Base-by-base conservation (phyloP, 2,113 vertebrate genomes). In the Phylloscopus trochilus region DNA sequence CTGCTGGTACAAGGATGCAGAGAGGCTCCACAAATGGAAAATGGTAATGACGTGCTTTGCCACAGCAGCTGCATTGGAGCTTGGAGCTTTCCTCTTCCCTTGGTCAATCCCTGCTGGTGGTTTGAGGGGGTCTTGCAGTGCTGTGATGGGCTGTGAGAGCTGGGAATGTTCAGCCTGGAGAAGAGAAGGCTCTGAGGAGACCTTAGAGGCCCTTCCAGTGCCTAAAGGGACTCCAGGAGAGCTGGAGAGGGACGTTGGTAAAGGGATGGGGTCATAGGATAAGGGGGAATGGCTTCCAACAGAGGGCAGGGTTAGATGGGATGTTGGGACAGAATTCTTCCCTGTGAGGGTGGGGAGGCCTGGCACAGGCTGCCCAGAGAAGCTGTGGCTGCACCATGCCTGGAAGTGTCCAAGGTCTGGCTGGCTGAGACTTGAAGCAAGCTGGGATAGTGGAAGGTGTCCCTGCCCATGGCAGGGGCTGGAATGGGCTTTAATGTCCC, bases 1-100 rank as follows among this genome's bases (percentile, higher is more conserved):
- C 92, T 98, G 98, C 28, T 99, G 99, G 99, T 98, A 98, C 49
- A 95, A 97, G 75, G 99, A 99, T 16, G 97, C 98, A 7, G 92
- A 96, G 76, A 83, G 55, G 52, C 94, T 97, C 70, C 78, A 96
- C 55, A 97, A 75, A 30, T 97, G 96, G 97, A 97, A 86, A 91
- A 97, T 0, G 79, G 97, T 97, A 96, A 91, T 18, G 7, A 43
- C 46, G 19, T 4, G 19, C 31, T 4, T 12, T 24, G n/a, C 22
- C 39, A 27, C 43, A 16, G 8, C 19, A 7, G 21, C 66, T 44
- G 5, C 1, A 3, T 8, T 39, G 28, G 31, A 15, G 23, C 56
- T 37, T 4, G 9, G 35, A 11, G 35, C 6, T 56, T 75, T 60
- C 26, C 27, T 52, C 1, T 44, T 43, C 28, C 37, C 47, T 30